Percentiles rank a stretch among this genome's conserved stretches.
These are phyloP conservation scores for Oncorhynchus gorbuscha DNA, from an alignment of 2,113 vertebrate species.

Conservation along the genomic window DNA sequence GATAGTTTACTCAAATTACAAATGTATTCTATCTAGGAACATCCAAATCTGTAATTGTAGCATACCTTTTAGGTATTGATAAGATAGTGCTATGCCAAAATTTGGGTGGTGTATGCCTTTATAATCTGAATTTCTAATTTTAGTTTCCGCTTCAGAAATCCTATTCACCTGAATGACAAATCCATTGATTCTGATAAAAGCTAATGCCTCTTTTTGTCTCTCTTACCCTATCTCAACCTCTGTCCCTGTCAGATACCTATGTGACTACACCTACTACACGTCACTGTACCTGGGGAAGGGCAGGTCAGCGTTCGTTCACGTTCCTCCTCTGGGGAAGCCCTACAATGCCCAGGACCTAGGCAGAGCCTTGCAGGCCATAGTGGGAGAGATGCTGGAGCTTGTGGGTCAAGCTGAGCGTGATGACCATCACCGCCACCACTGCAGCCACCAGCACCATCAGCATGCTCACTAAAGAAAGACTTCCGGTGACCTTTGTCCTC, in stretches of 20 bases:
- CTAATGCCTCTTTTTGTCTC: not conserved
- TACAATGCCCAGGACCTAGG: constrained; percentile 86
- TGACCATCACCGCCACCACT: constrained; percentile 60
- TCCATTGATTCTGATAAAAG: not conserved
- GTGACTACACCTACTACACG: constrained; percentile 93
- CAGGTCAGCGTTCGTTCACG: constrained; percentile 84
- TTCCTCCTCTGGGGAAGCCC: constrained; percentile 87
- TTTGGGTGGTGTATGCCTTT: not conserved
- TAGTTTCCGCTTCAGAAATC: not conserved
- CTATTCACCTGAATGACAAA: not conserved
- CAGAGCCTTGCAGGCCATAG: constrained; percentile 78
- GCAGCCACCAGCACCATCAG: constrained; percentile 71
- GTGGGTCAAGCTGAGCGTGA: constrained; percentile 66
- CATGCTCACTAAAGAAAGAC: constrained; percentile 34
- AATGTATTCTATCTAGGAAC: not conserved
- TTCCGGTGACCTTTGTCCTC: not conserved
- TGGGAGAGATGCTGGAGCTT: constrained; percentile 82
- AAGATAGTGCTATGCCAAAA: not conserved
- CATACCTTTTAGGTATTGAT: not conserved
- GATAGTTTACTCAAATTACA: not conserved
- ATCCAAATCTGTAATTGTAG: not conserved
- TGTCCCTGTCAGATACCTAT: constrained; percentile 83
- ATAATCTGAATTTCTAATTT: not conserved
- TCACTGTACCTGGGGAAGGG: constrained; percentile 85
- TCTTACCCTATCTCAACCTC: not conserved